Conservation (phyloP, 1,140 invertebrate species). For the Colletes gigas region DNA sequence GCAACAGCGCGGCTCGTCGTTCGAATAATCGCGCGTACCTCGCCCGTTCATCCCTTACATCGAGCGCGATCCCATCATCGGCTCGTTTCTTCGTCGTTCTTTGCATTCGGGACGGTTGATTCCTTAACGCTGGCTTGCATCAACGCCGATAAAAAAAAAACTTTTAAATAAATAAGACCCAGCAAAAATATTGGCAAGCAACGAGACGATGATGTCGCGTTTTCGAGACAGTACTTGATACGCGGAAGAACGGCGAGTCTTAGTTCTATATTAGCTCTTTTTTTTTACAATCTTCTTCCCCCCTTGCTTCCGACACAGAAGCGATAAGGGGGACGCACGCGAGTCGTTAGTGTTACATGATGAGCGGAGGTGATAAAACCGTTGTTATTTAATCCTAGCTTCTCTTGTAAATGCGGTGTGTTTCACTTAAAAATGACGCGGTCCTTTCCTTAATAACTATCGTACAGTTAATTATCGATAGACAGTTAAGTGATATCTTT, state of each 20-base stretch:
- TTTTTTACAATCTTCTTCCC: not conserved
- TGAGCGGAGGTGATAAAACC: constrained; percentile 56
- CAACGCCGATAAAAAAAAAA: constrained; percentile 1
- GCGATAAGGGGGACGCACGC: constrained; percentile 46
- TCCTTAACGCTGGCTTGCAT: not conserved
- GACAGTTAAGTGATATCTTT: constrained; percentile 68
- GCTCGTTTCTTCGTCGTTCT: constrained; percentile 9
- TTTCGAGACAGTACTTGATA: constrained; percentile 4
- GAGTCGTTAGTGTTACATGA: constrained; percentile 44
- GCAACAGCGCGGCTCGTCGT: not conserved
- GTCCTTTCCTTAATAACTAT: constrained; percentile 64
- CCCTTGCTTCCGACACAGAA: constrained; percentile 36
- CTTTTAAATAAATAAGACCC: constrained; percentile 24
- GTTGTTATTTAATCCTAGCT: constrained; percentile 59
- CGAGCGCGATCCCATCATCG: not conserved
- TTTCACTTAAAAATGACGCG: constrained; percentile 58
- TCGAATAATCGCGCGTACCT: constrained; percentile 48
- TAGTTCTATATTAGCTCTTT: not conserved
- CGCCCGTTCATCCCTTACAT: constrained; percentile 19
- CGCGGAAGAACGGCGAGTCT: constrained; percentile 25
- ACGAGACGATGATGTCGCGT: not conserved
- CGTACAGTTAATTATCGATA: constrained; percentile 67
- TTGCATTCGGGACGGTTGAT: constrained; percentile 40
- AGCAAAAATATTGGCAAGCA: constrained; percentile 32
- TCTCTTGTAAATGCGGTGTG: constrained; percentile 63